Percentiles rank a stretch among this genome's conserved stretches.
phyloP scores from a whole-genome alignment of 2,888 invertebrate species.

The Platycheirus rosarum region DNA sequence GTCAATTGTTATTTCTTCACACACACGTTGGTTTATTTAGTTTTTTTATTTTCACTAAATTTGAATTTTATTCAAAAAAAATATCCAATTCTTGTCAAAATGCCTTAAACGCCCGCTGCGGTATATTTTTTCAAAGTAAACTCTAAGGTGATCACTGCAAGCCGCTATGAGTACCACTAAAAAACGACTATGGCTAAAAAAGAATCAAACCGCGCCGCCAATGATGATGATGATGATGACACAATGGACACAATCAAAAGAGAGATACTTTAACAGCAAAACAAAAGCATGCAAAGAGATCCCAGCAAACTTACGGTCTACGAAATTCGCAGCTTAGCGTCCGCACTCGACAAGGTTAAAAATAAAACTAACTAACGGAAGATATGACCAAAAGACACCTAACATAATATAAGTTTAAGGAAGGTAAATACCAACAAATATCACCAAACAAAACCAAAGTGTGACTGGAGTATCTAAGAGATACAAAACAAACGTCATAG shows the following conservation, averaged over 20 bases:
- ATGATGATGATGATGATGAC: constrained; percentile 56
- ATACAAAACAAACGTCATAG: constrained; percentile 35
- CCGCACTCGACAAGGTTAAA: constrained; percentile 75
- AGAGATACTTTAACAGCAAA: constrained; percentile 45
- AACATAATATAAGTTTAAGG: constrained; percentile 65
- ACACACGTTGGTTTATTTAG: not conserved
- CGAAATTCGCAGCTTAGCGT: constrained; percentile 71
- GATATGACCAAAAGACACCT: constrained; percentile 73
- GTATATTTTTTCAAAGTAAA: constrained; percentile 47
- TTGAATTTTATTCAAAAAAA: not conserved
- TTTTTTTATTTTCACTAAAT: not conserved
- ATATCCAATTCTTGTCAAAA: constrained; percentile 36
- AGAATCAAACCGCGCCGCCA: constrained; percentile 55
- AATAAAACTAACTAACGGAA: constrained; percentile 75
- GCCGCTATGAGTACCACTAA: constrained; percentile 44
- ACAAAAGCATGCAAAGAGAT: constrained; percentile 23
- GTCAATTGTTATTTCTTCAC: no score
- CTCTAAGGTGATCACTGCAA: constrained; percentile 55
- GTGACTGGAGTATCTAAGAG: constrained; percentile 58
- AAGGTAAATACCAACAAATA: constrained; percentile 27
- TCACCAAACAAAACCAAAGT: constrained; percentile 27
- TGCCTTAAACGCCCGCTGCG: constrained; percentile 32
- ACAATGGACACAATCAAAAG: constrained; percentile 63
- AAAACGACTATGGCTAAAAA: constrained; percentile 45
- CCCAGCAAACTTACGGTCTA: constrained; percentile 62